Evolutionary conservation across 2,888 invertebrate genomes (phyloP), one percentile per base, ranked within the genome.

Genomic region (Pristionchus maxplancki): DNA sequence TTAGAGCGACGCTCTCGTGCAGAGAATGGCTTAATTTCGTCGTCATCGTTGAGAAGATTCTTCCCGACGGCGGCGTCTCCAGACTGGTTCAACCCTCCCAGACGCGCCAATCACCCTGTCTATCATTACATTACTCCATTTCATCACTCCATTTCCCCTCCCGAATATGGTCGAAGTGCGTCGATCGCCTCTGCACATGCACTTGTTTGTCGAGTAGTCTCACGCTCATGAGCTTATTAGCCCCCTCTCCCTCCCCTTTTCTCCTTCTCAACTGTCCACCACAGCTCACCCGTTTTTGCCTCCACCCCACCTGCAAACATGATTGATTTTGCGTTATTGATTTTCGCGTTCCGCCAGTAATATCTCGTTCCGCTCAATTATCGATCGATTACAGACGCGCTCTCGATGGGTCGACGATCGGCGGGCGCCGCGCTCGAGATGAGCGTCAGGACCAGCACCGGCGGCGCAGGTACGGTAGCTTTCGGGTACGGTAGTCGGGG

Each of bases 321-420:
- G n/a, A 17, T 58, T 58, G 20, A 20, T 44, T n/a, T n/a, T n/a
- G n/a, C n/a, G n/a, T n/a, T n/a, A 78, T 78, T 17, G 78, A 71
- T 78, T 78, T 78, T 78, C n/a, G n/a, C n/a, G n/a, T n/a, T n/a
- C n/a, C n/a, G n/a, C n/a, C n/a, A n/a, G n/a, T n/a, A n/a, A n/a
- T n/a, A n/a, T n/a, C 40, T 24, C 67, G 67, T 34, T 67, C 67
- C 34, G 53, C 5, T n/a, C n/a, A 13, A 34, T 83, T 24, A 53
- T 83, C 53, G 24, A 58, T 83, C 53, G 31, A n/a, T n/a, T 64
- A 28, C 85, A 62, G 85, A 37, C 64, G 17, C 28, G 40, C 28
- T 64, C 11, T 85, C 85, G 37, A 87, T 87, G 86, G 86, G 86
- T 71, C 48, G 71, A 28, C 86, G 86, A 67, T 87, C 86, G 71